Base-by-base conservation (phyloP, 1,140 invertebrate species). In the Drosophila murphyi region DNA sequence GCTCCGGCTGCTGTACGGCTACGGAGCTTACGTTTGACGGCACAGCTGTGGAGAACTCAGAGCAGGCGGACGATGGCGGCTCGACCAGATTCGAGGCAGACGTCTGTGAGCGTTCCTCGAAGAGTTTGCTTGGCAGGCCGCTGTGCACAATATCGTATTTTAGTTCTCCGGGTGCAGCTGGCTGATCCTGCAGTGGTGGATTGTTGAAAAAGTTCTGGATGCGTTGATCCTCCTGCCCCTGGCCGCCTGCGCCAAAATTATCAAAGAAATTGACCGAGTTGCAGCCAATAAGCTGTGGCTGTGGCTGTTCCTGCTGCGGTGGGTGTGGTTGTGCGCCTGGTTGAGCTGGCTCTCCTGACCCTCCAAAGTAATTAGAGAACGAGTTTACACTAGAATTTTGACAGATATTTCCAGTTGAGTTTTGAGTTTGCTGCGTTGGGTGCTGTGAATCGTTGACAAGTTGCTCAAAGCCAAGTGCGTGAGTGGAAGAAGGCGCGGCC, bases 151-250 rank as follows among this genome's bases (percentile, higher is more conserved):
- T 57, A 50, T 92, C 92, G 85, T 92, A 92, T 48, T 92, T 92
- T 4, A 92, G 76, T 72, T 92, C 91, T 6, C 91, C 90, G 0
- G 82, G 86, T 3, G 61, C 76, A 3, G 78, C 76, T 2, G 76
- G 86, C 51, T 89, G 85, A 43, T 92, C 88, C 51, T 91, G 76
- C 20, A 80, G 76, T 34, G 92, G 92, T 29, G 92, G 92, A 82
- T 92, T 92, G 55, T 92, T 92, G 55, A 92, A 92, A 50, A 92
- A 92, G 77, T 92, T 92, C 55, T 92, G 90, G 34, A 92, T 92
- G 5, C 78, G 89, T 51, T 92, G 89, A 76, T 92, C 87, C 59
- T 92, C 90, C n/a, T 69, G 76, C 12, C 59, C 63, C 34, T 70
- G 59, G 0, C 57, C 43, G 41, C 68, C 43, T 2, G 35, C 28